A percentile compares a stretch with the other conserved stretches of the same genome.
phyloP scores from a whole-genome alignment of 2,797 vertebrate genomes.

The Spinibarbus caldwelli region DNA sequence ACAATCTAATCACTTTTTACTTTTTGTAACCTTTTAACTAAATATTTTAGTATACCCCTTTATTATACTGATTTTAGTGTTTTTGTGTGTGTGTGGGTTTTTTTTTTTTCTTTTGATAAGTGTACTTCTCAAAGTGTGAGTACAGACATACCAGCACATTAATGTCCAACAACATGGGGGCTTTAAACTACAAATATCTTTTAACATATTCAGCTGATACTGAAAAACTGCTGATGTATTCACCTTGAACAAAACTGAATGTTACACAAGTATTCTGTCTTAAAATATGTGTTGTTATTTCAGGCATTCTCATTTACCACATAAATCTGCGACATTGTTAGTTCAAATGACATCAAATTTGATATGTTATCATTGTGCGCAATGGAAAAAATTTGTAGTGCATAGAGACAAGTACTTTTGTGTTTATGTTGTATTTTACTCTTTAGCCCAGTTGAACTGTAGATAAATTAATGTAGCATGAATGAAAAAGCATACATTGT shows the following conservation, averaged over 20 bases:
- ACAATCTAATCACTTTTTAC: neutral
- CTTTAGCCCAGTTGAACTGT: neutral
- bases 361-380: neutral
- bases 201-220: neutral
- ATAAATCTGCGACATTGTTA: neutral
- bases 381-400: neutral
- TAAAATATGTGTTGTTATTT: neutral
- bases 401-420: too few species aligned
- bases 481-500: neutral
- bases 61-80: neutral
- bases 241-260: neutral
- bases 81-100: too few species aligned
- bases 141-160: too few species aligned
- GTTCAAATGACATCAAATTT: neutral
- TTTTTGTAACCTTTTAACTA: neutral
- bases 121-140: neutral
- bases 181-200: neutral
- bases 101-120: neutral
- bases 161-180: too few species aligned
- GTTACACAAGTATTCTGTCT: neutral
- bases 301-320: neutral
- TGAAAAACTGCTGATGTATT: neutral
- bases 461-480: neutral
- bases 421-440: neutral
- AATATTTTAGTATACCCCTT: neutral